phyloP scores from a whole-genome alignment of 2,888 invertebrate species.

The Sthenelais limicola region DNA sequence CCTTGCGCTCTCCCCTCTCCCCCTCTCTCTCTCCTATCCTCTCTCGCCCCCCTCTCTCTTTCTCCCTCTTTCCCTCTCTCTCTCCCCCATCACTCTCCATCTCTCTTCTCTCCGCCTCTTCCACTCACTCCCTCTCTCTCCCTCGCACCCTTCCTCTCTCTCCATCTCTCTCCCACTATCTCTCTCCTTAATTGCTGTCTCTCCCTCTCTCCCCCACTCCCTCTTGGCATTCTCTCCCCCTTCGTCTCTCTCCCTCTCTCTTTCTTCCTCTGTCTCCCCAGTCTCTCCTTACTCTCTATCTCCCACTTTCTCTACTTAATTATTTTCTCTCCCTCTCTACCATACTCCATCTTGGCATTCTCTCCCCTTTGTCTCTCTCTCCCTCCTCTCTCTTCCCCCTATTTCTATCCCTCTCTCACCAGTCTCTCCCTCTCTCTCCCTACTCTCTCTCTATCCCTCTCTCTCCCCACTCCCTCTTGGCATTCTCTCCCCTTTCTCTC shows the following conservation, averaged over 20 bases:
- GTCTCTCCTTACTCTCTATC: too few species aligned
- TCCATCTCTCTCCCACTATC: neutral
- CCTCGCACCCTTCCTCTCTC: neutral
- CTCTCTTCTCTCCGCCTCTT: neutral
- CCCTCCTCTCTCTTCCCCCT: too few species aligned
- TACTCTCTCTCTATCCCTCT: too few species aligned
- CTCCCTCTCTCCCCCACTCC: neutral
- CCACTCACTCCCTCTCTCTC: neutral
- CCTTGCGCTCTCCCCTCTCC: neutral
- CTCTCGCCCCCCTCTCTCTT: neutral
- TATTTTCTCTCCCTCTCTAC: too few species aligned
- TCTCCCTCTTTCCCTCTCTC: neutral
- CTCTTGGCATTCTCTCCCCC: neutral
- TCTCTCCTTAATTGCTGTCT: neutral
- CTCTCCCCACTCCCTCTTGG: too few species aligned
- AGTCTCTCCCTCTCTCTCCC: too few species aligned
- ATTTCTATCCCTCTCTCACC: too few species aligned
- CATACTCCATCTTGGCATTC: too few species aligned
- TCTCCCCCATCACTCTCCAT: constrained; percentile 5
- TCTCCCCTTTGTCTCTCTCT: too few species aligned
- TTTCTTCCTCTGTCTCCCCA: too few species aligned
- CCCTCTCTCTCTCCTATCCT: neutral
- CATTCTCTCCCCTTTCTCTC: too few species aligned
- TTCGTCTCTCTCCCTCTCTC: neutral
- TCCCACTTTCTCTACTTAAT: too few species aligned